These are phyloP conservation scores for Acronicta psi DNA, from an alignment of 2,888 invertebrate genomes.

Conservation along the genomic window DNA sequence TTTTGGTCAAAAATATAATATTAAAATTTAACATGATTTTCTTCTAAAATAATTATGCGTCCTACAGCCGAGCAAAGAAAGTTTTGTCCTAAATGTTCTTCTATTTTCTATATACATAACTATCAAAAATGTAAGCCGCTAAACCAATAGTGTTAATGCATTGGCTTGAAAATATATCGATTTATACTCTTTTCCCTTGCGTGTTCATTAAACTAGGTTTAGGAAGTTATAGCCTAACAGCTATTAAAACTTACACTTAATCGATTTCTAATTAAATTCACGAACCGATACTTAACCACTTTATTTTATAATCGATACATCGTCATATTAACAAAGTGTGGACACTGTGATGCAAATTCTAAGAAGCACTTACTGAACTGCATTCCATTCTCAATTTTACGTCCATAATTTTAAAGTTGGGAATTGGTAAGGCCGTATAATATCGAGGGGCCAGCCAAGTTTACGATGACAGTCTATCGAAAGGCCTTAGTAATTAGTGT, in stretches of 20 bases:
- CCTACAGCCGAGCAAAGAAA: too few relatives aligned
- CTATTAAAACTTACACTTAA: slow-evolving; percentile 22
- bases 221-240: slow-evolving; percentile 11
- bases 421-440: slow-evolving; percentile 13
- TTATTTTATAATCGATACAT: slow-evolving; percentile 30
- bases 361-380: slow-evolving; percentile 13
- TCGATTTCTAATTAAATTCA: slow-evolving; percentile 38
- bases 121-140: too few relatives aligned
- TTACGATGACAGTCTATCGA: slow-evolving; percentile 48
- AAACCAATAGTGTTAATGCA: too few relatives aligned
- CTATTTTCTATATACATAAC: too few relatives aligned
- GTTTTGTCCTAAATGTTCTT: too few relatives aligned
- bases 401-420: slow-evolving; percentile 24
- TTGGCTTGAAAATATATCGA: too few relatives aligned
- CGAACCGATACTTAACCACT: slow-evolving; percentile 7
- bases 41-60: too few relatives aligned
- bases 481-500: slow-evolving; percentile 49
- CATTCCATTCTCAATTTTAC: slow-evolving; percentile 26
- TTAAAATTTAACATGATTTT: too few relatives aligned
- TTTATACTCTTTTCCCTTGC: too few relatives aligned
- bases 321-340: slow-evolving; percentile 31
- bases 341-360: slow-evolving; percentile 37
- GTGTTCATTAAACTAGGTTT: too few relatives aligned
- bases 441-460: slow-evolving; percentile 25
- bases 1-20: too few relatives aligned